Conservation (phyloP, 2,888 invertebrate species). For the Tethea ocularis region DNA sequence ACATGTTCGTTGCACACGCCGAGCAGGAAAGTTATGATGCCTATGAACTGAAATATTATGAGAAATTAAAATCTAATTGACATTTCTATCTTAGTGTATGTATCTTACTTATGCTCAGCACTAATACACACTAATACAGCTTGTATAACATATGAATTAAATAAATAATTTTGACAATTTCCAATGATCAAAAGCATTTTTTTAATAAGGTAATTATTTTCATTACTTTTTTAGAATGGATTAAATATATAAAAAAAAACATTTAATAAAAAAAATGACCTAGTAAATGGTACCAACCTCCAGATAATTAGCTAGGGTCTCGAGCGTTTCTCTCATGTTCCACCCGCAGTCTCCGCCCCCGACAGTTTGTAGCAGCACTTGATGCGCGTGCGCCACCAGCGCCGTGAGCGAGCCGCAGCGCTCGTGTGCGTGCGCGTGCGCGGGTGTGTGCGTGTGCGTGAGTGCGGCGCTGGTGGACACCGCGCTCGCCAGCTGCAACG, state of each 20-base stretch:
- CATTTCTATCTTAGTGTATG: no score
- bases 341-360: constrained; percentile 56
- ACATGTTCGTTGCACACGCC: constrained; percentile 82
- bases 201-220: no score
- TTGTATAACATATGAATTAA: no score
- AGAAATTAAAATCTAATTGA: background rate
- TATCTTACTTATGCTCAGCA: no score
- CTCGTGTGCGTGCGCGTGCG: constrained; percentile 25
- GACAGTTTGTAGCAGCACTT: constrained; percentile 16
- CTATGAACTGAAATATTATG: constrained; percentile 78
- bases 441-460: constrained; percentile 22
- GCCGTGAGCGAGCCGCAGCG: constrained; percentile 14
- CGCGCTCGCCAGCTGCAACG: constrained; percentile 52
- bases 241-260: no score
- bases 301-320: constrained; percentile 83
- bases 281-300: constrained; percentile 75
- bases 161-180: no score
- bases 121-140: no score
- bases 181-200: no score
- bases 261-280: no score
- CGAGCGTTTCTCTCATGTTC: constrained; percentile 77
- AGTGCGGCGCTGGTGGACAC: constrained; percentile 39
- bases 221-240: no score
- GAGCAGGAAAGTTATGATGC: constrained; percentile 81
- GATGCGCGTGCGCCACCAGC: constrained; percentile 18